Percentiles rank a stretch among this genome's conserved stretches.
Evolutionary conservation across 2,888 invertebrate species (phyloP).

Genomic region (Pedicia rivosa): DNA sequence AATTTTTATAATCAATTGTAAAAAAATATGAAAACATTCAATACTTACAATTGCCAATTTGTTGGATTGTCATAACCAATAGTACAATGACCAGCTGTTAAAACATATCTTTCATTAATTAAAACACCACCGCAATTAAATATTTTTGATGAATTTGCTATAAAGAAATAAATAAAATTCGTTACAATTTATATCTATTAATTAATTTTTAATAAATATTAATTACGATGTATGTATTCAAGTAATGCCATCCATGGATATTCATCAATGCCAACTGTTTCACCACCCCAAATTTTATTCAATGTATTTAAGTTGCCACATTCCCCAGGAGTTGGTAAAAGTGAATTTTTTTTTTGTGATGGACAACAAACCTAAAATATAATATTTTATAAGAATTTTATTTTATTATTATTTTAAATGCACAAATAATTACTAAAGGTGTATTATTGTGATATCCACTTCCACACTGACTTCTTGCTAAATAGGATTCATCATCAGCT

Average conservation of each 20-base stretch:
- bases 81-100: slow-evolving; percentile 31
- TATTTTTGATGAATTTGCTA: slow-evolving; percentile 36
- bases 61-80: slow-evolving; percentile 30
- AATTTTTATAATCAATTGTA: no score
- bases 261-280: slow-evolving; percentile 36
- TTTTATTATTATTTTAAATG: no score
- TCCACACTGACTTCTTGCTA: no score
- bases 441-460: no score
- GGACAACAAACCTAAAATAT: slow-evolving; percentile 7
- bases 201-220: neutral
- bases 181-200: no score
- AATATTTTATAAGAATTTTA: no score
- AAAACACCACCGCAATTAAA: slow-evolving; percentile 41
- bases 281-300: slow-evolving; percentile 39
- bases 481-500: no score
- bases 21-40: neutral
- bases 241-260: slow-evolving; percentile 27
- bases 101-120: slow-evolving; percentile 9
- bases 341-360: no score
- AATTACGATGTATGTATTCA: slow-evolving; percentile 24
- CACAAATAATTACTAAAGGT: no score
- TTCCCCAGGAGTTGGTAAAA: slow-evolving; percentile 3
- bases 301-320: slow-evolving; percentile 11
- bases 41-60: slow-evolving; percentile 3
- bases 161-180: neutral